phyloP scores from a whole-genome alignment of 1,140 invertebrate species.

The Agraylea sexmaculata region DNA sequence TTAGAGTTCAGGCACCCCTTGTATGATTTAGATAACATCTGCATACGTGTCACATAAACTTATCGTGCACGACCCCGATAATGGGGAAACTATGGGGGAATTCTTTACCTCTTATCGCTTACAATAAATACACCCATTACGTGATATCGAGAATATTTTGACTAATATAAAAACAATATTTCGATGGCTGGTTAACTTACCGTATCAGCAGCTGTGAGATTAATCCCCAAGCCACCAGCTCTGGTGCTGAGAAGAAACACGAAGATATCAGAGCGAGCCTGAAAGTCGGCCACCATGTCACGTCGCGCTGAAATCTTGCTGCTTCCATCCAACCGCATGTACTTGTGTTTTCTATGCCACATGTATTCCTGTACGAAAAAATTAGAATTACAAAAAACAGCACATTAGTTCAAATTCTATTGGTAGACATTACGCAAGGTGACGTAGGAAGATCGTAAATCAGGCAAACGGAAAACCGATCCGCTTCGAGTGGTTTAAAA shows the following conservation, averaged over 20 bases:
- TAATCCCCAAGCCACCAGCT: conserved; percentile 95
- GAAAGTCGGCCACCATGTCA: conserved; percentile 90
- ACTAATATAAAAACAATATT: conserved; percentile 14
- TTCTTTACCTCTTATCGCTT: neutral
- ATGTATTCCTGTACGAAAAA: conserved; percentile 76
- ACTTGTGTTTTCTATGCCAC: conserved; percentile 85
- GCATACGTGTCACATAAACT: too few species aligned
- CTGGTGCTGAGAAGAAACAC: conserved; percentile 92
- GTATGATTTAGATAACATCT: too few species aligned
- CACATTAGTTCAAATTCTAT: neutral
- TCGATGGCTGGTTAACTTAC: conserved; percentile 55
- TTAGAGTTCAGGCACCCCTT: too few species aligned
- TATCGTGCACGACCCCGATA: too few species aligned
- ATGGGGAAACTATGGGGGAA: neutral
- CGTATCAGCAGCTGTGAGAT: conserved; percentile 96
- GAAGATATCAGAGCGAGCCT: conserved; percentile 83
- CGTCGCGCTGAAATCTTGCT: conserved; percentile 84
- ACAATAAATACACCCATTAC: neutral
- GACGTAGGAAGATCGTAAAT: too few species aligned
- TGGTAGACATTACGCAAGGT: too few species aligned
- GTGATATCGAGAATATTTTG: too few species aligned
- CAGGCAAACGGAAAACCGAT: too few species aligned
- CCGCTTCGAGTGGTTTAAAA: too few species aligned
- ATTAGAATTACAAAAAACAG: conserved; percentile 5
- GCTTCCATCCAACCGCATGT: conserved; percentile 84